Evolutionary conservation across 37 sponge, comb jelly and placozoan genomes (phyloP).

Genomic region (Haliclona indistincta): DNA sequence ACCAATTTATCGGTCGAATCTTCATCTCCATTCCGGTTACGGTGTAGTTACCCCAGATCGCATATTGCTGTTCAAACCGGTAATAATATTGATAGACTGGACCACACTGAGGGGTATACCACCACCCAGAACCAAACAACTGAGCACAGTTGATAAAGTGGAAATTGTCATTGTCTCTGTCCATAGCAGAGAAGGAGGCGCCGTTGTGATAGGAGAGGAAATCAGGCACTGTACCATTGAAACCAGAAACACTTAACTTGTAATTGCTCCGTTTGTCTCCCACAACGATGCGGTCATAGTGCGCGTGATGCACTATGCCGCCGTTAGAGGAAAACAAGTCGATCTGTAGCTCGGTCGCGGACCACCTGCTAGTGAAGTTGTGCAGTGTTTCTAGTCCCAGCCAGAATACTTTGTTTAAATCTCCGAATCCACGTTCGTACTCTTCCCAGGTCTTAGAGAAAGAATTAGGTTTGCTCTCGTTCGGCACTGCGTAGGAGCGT

Average conservation of each 20-base stretch:
- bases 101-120: too few species aligned
- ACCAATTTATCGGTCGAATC: too few species aligned
- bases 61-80: too few species aligned
- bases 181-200: neutral
- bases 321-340: too few species aligned
- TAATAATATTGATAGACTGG: too few species aligned
- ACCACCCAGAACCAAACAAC: neutral
- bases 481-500: neutral
- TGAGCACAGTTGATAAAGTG: neutral
- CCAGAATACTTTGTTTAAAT: neutral
- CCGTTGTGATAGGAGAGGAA: neutral
- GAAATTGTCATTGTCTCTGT: neutral
- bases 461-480: neutral
- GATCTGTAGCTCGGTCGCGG: neutral
- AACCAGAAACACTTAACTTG: neutral
- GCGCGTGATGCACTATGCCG: neutral
- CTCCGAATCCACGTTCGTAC: neutral
- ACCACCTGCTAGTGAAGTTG: neutral
- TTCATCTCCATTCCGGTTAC: too few species aligned
- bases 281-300: neutral
- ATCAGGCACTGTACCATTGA: neutral
- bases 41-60: too few species aligned
- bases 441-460: neutral
- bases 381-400: neutral
- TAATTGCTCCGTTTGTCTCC: neutral